These are phyloP conservation scores for Leptonema lineaticorne DNA, from an alignment of 1,140 invertebrate genomes.

Conservation along the genomic window DNA sequence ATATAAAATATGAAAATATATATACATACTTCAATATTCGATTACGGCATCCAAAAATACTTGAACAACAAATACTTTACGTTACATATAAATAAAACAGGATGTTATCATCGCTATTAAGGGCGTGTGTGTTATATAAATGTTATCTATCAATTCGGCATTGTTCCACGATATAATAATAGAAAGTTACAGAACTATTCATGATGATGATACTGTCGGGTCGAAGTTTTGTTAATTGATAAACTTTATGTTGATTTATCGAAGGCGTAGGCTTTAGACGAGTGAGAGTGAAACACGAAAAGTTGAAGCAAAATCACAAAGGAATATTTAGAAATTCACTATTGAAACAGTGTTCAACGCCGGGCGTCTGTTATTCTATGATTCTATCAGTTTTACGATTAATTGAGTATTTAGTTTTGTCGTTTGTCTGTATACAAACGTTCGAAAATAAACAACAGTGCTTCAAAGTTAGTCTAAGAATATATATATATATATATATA, in stretches of 20 bases:
- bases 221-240: conserved; percentile 15
- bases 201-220: conserved; percentile 4
- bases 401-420: neutral
- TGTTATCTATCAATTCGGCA: conserved; percentile 27
- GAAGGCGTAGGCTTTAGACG: neutral
- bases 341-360: neutral
- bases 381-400: conserved; percentile 5
- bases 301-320: neutral
- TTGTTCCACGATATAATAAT: conserved; percentile 19
- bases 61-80: no score
- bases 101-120: neutral
- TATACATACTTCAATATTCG: no score
- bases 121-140: neutral
- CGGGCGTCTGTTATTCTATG: neutral
- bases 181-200: conserved; percentile 19
- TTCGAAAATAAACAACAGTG: neutral
- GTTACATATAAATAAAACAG: no score
- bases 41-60: no score
- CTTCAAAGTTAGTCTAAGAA: no score
- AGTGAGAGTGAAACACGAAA: neutral
- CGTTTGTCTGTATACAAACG: no score
- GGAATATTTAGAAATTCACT: neutral
- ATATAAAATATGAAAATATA: no score
- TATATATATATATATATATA: neutral
- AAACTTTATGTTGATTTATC: conserved; percentile 27